Base-by-base conservation (phyloP, 1,140 invertebrate species). In the Carposina sasakii region DNA sequence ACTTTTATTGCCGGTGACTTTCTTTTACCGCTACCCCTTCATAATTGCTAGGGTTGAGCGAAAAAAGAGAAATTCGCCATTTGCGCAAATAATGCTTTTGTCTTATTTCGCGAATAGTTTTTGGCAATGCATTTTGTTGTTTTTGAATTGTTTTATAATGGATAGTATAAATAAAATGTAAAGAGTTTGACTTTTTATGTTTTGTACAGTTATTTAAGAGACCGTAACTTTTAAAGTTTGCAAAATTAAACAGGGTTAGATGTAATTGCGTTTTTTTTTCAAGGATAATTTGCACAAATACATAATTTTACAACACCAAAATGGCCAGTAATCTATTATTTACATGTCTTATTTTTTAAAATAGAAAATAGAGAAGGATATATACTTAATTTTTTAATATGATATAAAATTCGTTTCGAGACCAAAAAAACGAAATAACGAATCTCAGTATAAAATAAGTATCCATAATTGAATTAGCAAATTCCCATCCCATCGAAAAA, bases 1-100 rank as follows among this genome's bases (percentile, higher is more conserved):
- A 72, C 53, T 71, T 75, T 75, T 71, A 72, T 71, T 69, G 62
- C 61, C 52, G 55, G 42, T 54, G 54, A 68, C 65, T 68, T 71
- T 67, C 64, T 68, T 73, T 76, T 60, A 66, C 55, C 41, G 52
- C 56, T 58, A 71, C 63, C 62, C 68, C 57, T 68, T 71, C 62
- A 70, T 74, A 74, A 76, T 66, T 70, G 67, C 54, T 44, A 60
- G 59, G 60, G 66, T 66, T 64, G 57, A 52, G 23, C 19, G 48
- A 55, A 64, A 54, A 67, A 63, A 60, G 54, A 63, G 45, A 58
- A 56, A 67, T 21, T 59, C 40, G 39, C 33, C 53, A 49, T 69
- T 41, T 34, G 46, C 57, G 47, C 40, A 63, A 63, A 62, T 56
- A 63, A n/a, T 30, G 55, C 47, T 50, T 73, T 71, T 67, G 52